These are phyloP conservation scores for Drosophila pseudoananassae DNA, from an alignment of 1,140 invertebrate genomes.

Conservation along the genomic window DNA sequence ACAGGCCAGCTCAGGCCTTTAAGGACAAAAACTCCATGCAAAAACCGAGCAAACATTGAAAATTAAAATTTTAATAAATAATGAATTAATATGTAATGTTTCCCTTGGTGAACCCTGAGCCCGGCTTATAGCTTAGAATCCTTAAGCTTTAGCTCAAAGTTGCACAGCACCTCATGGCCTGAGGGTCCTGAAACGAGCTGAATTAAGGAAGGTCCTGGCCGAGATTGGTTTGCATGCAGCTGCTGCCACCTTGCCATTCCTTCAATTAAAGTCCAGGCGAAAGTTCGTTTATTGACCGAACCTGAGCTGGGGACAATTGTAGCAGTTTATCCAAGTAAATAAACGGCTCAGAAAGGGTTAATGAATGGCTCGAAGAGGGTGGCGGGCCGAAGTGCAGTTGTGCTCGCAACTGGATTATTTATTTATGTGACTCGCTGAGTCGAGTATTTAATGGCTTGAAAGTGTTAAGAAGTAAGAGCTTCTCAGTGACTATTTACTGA, in stretches of 20 bases:
- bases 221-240: slow-evolving; percentile 34
- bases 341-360: slow-evolving; percentile 28
- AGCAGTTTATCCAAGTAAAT: slow-evolving; percentile 50
- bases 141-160: slow-evolving; percentile 1
- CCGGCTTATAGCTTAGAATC: not conserved
- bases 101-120: not conserved
- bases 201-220: slow-evolving; percentile 3
- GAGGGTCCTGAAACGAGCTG: slow-evolving; percentile 43
- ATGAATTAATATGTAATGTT: not conserved
- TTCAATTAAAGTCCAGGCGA: slow-evolving; percentile 54
- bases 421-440: slow-evolving; percentile 16
- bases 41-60: not conserved
- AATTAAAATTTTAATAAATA: not conserved
- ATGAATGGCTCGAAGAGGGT: slow-evolving; percentile 19
- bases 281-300: slow-evolving; percentile 54
- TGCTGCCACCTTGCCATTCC: slow-evolving; percentile 12
- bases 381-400: slow-evolving; percentile 17
- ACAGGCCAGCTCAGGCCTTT: no score
- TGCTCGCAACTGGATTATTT: slow-evolving; percentile 13
- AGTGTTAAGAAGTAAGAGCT: slow-evolving; percentile 3
- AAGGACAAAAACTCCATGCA: no score
- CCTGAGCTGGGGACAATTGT: slow-evolving; percentile 48
- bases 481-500: not conserved
- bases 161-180: slow-evolving; percentile 23
- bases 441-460: slow-evolving; percentile 11